Percentiles rank a stretch among this genome's conserved stretches.
phyloP scores from a whole-genome alignment of 2,797 vertebrate species.

The Gambusia yucatana region DNA sequence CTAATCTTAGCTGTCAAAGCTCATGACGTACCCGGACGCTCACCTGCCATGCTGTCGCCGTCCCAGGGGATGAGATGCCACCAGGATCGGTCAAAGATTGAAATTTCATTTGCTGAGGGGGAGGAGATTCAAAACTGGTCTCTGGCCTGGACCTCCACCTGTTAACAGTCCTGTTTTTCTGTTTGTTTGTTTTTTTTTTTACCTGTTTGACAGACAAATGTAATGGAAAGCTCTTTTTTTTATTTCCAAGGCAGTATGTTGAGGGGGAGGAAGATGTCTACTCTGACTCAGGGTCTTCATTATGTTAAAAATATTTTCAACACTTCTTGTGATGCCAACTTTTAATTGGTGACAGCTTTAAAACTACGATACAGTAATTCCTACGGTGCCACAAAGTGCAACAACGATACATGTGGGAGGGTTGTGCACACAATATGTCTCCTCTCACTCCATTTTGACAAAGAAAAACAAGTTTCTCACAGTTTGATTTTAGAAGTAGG shows the following conservation, averaged over 20 bases:
- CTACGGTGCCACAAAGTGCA: constrained; percentile 44
- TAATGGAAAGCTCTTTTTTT: neutral
- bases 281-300: constrained; percentile 44
- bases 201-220: constrained; percentile 14
- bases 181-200: constrained; percentile 2
- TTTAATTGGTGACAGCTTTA: constrained; percentile 63
- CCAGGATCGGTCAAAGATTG: constrained; percentile 71
- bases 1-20: constrained; percentile 80
- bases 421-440: constrained; percentile 24
- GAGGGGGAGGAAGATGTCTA: constrained; percentile 58
- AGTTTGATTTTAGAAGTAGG: constrained; percentile 37
- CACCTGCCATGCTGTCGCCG: constrained; percentile 67
- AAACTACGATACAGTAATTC: constrained; percentile 44
- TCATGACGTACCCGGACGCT: constrained; percentile 65
- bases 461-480: constrained; percentile 24
- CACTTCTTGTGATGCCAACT: constrained; percentile 45
- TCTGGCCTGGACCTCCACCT: constrained; percentile 35
- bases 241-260: constrained; percentile 29
- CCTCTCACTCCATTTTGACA: constrained; percentile 56
- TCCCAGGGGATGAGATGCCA: constrained; percentile 67
- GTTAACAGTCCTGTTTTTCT: constrained; percentile 24
- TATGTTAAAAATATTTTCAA: constrained; percentile 60
- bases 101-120: constrained; percentile 55
- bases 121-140: constrained; percentile 42
- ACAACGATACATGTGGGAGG: constrained; percentile 54